Conservation (phyloP, 2,888 invertebrate genomes). For the Eupithecia dodoneata region DNA sequence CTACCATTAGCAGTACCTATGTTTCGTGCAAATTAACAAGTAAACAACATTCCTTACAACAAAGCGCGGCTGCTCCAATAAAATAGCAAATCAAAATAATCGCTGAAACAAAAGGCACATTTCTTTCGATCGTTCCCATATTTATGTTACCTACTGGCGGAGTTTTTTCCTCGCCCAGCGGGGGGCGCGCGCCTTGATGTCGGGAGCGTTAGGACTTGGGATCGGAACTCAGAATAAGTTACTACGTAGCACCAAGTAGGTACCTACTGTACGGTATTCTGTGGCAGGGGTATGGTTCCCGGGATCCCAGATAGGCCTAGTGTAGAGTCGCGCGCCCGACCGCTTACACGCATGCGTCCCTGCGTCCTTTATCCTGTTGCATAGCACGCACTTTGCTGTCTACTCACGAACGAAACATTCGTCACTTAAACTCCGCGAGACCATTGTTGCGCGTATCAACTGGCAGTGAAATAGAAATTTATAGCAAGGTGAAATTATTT, state of each 20-base stretch:
- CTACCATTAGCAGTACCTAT: neutral
- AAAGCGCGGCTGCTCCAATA: constrained; percentile 2
- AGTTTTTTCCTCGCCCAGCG: constrained; percentile 50
- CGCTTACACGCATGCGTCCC: constrained; percentile 74
- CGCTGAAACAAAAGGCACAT: constrained; percentile 37
- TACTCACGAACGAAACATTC: constrained; percentile 32
- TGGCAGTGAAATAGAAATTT: neutral
- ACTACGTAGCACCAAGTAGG: neutral
- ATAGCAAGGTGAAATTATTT: neutral
- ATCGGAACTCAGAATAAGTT: constrained; percentile 8
- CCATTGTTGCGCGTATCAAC: neutral
- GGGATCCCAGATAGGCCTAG: constrained; percentile 54
- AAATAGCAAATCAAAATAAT: constrained; percentile 29
- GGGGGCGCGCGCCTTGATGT: constrained; percentile 59
- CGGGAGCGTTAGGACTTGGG: constrained; percentile 58
- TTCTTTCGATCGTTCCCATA: constrained; percentile 38
- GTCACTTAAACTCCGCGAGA: neutral
- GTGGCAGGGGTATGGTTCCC: constrained; percentile 46
- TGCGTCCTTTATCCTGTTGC: constrained; percentile 58
- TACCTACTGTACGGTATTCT: constrained; percentile 16
- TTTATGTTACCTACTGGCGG: constrained; percentile 44
- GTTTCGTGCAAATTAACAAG: neutral
- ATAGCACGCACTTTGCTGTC: constrained; percentile 46
- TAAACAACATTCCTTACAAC: neutral
- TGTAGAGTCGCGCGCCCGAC: constrained; percentile 66